Evolutionary conservation across 2,113 vertebrate species (phyloP), one percentile per base, ranked within the genome.

Genomic region (Phocoena sinus): DNA sequence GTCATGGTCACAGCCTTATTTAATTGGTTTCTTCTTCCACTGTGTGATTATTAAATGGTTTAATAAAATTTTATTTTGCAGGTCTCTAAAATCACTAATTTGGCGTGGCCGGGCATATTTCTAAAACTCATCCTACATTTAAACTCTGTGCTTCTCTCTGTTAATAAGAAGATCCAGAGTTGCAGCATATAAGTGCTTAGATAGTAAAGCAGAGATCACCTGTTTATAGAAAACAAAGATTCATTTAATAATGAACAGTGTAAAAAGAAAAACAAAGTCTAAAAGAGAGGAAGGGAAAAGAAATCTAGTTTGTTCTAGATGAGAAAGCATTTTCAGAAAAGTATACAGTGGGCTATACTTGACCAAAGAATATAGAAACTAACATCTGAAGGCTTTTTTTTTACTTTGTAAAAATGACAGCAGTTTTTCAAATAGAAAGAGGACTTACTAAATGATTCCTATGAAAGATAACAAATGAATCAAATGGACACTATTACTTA

Each of bases 61-160:
- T 96, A 95, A 96, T 92, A 96, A 73, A 92, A 96, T 97, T 98
- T 97, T 92, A 92, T 95, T 97, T 97, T 80, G 68, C 83, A 95
- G 60, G 81, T 67, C 90, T 91, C 36, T 94, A 88, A 96, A 94
- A 96, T 94, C 81, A 87, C 74, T 87, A 97, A 97, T 93, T 96
- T 93, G 41, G n/a, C 33, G 80, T 10, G 86, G 82, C 85, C 91
- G 70, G 20, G 4, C 60, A 10, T 94, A 71, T 84, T 97, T 98
- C 94, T 41, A 96, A 95, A 96, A 93, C 38, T 80, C 62, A 95
- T 94, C 89, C 38, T 47, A 21, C 65, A 71, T 36, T 41, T 80
- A 92, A 94, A 93, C 3, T 20, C 60, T 15, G 53, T 73, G 62
- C 23, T 89, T 73, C 36, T 70, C 11, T 88, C 31, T 94, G 86